Conservation (phyloP, 2,113 vertebrate genomes). For the Drymodes brunneopygia region DNA sequence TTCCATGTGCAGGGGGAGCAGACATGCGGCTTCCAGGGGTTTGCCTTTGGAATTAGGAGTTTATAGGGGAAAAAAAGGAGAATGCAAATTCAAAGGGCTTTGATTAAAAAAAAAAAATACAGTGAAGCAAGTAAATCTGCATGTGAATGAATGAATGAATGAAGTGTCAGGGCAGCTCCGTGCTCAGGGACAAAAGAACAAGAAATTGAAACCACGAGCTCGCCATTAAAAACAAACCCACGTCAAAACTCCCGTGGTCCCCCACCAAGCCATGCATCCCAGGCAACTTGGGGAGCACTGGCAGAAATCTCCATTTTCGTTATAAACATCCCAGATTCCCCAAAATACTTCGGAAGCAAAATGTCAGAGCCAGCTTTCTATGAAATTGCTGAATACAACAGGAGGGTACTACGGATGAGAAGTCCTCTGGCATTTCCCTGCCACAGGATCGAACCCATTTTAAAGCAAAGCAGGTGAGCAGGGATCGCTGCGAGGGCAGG, state of each 20-base stretch:
- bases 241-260: background rate
- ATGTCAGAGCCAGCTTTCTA: background rate
- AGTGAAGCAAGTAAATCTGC: background rate
- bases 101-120: background rate
- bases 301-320: background rate
- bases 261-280: background rate
- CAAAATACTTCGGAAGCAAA: background rate
- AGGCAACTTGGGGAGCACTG: background rate
- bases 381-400: background rate
- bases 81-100: background rate
- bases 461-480: background rate
- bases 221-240: background rate
- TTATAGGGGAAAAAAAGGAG: background rate
- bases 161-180: background rate
- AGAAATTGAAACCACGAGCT: background rate
- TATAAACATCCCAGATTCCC: background rate
- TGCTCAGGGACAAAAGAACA: background rate
- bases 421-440: background rate
- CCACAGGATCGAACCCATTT: accelerated
- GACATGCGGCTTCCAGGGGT: background rate
- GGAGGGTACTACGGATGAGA: background rate
- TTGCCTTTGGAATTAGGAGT: slow-evolving; percentile 14
- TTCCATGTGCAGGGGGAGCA: slow-evolving; percentile 35
- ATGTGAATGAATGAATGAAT: background rate
- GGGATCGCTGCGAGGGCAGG: background rate